Conservation (phyloP, 2,113 vertebrate genomes). For the Crotalus horridus region DNA sequence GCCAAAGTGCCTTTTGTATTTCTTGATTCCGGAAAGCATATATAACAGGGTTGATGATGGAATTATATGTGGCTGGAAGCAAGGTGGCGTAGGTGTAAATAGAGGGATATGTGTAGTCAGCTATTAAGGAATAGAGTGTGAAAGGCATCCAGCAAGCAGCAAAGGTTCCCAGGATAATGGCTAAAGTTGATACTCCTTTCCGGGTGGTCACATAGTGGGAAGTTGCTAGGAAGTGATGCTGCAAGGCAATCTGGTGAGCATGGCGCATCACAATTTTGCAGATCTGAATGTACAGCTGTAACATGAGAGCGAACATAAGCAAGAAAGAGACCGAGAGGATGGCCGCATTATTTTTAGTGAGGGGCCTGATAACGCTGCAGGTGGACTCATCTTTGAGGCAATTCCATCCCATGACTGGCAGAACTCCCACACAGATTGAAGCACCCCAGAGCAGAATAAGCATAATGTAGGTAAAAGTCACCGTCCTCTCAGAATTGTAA, state of each 20-base stretch:
- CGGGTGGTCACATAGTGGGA: slow-evolving; percentile 98
- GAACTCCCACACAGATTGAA: slow-evolving; percentile 88
- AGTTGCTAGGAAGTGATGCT: slow-evolving; percentile 96
- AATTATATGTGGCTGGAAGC: slow-evolving; percentile 97
- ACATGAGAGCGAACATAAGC: slow-evolving; percentile 96
- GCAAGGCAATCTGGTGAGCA: slow-evolving; percentile 96
- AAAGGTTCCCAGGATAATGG: slow-evolving; percentile 96
- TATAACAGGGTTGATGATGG: slow-evolving; percentile 97
- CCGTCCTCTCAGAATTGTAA: slow-evolving; percentile 95
- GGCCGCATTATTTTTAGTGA: slow-evolving; percentile 96
- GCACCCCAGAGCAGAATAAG: slow-evolving; percentile 91
- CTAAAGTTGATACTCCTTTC: slow-evolving; percentile 97
- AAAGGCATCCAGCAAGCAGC: slow-evolving; percentile 99
- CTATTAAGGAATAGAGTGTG: slow-evolving; percentile 93
- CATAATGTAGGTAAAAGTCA: slow-evolving; percentile 96
- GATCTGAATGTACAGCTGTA: slow-evolving; percentile 97
- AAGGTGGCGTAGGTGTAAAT: slow-evolving; percentile 98
- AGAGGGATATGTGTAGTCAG: slow-evolving; percentile 95
- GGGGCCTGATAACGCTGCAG: slow-evolving; percentile 93
- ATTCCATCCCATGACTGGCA: slow-evolving; percentile 94
- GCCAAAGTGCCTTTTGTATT: slow-evolving; percentile 97
- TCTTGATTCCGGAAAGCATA: slow-evolving; percentile 99
- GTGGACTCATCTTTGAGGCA: slow-evolving; percentile 90
- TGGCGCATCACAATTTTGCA: slow-evolving; percentile 97
- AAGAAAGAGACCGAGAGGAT: slow-evolving; percentile 94